Conservation (phyloP, 2,113 vertebrate species). For the Rhinoderma darwinii region DNA sequence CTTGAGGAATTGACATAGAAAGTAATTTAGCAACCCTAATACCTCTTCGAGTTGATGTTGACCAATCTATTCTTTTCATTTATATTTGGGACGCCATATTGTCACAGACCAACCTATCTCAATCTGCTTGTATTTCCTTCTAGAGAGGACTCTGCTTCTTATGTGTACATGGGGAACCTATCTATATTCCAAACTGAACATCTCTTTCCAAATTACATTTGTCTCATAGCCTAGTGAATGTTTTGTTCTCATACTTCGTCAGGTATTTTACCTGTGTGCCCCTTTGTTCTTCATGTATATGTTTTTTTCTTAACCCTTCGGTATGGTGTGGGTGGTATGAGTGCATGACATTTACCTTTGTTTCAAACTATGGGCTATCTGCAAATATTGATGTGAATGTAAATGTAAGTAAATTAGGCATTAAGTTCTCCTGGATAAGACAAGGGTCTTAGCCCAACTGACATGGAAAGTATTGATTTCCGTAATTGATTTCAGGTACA, state of each 20-base stretch:
- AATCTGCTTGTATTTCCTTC: not conserved
- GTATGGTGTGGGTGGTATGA: too few relatives aligned
- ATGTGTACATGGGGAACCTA: not conserved
- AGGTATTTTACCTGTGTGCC: not conserved
- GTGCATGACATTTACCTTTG: not conserved
- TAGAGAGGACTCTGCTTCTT: not conserved
- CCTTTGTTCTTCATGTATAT: not conserved
- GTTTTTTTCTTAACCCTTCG: not conserved
- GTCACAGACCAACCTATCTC: not conserved
- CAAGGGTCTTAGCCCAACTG: not conserved
- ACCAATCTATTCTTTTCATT: not conserved
- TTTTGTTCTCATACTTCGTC: not conserved
- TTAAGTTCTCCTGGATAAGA: not conserved
- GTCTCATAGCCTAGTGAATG: not conserved
- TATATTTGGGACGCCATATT: not conserved
- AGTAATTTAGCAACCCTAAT: too few relatives aligned
- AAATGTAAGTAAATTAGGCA: not conserved
- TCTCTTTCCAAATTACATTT: not conserved
- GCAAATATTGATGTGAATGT: not conserved
- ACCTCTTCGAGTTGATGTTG: too few relatives aligned
- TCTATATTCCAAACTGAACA: not conserved
- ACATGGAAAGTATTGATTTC: conserved; percentile 16
- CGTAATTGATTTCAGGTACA: not conserved
- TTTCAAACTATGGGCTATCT: not conserved
- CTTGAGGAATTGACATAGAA: too few relatives aligned